Conservation (phyloP, 2,113 vertebrate species). For the Brienomyrus longianalis region DNA sequence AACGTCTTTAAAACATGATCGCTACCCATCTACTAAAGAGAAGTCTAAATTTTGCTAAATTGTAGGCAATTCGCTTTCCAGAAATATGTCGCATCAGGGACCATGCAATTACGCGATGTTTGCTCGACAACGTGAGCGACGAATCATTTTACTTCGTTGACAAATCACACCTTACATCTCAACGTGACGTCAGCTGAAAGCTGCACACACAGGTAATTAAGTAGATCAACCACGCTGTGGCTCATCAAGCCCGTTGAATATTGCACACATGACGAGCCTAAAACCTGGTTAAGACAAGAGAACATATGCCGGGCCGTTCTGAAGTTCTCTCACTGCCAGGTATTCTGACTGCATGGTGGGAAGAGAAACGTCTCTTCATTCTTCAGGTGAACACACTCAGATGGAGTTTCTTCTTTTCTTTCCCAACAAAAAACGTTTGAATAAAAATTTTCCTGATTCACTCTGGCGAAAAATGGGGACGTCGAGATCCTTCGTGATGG, state of each 20-base stretch:
- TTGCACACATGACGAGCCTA: not conserved
- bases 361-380: not conserved
- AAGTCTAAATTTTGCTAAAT: not conserved
- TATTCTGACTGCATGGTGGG: not conserved
- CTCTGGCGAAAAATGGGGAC: not conserved
- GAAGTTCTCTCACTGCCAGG: not conserved
- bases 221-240: not conserved
- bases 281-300: not conserved
- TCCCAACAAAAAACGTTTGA: not conserved
- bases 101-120: not conserved
- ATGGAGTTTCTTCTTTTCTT: not conserved
- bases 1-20: not conserved
- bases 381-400: not conserved
- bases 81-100: not conserved
- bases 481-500: not conserved
- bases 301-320: not conserved
- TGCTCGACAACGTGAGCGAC: not conserved
- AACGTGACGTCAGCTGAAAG: not conserved
- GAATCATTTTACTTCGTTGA: not conserved
- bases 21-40: not conserved
- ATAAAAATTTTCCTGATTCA: not conserved
- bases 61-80: not conserved
- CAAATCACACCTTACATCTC: slow-evolving; percentile 8
- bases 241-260: not conserved
- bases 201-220: not conserved